Evolutionary conservation across 1,140 invertebrate species (phyloP).

Genomic region (Delia radicum): DNA sequence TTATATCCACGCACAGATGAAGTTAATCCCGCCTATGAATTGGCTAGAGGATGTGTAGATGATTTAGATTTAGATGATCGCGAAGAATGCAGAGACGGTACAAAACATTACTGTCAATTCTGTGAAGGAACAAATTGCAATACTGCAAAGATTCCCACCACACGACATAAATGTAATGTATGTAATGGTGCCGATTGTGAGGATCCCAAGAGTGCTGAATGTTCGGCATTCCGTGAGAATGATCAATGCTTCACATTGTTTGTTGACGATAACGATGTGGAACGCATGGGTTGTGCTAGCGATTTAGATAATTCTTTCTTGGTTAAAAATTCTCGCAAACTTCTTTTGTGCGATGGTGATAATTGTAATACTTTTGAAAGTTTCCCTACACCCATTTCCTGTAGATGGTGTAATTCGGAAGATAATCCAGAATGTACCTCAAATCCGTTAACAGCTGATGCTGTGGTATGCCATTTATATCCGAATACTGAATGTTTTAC

Average conservation of each 20-base stretch:
- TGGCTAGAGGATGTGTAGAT: slow-evolving; percentile 43
- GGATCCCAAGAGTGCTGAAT: slow-evolving; percentile 18
- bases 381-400: slow-evolving; percentile 14
- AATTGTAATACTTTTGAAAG: slow-evolving; percentile 38
- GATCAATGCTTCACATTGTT: slow-evolving; percentile 46
- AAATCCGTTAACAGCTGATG: rapidly evolving
- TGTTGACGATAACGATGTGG: background rate
- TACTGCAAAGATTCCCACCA: slow-evolving; percentile 34
- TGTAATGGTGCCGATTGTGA: slow-evolving; percentile 34
- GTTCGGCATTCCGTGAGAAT: slow-evolving; percentile 31
- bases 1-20: slow-evolving; percentile 37
- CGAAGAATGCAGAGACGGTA: slow-evolving; percentile 32
- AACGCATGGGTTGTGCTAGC: slow-evolving; percentile 41
- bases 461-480: slow-evolving; percentile 31
- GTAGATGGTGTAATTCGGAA: slow-evolving; percentile 33
- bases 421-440: slow-evolving; percentile 29
- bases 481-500: slow-evolving; percentile 38
- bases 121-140: slow-evolving; percentile 38
- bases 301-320: slow-evolving; percentile 34
- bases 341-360: slow-evolving; percentile 38
- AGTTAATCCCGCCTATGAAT: slow-evolving; percentile 31
- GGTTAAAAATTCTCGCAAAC: slow-evolving; percentile 29
- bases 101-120: slow-evolving; percentile 33
- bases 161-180: slow-evolving; percentile 38
- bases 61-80: slow-evolving; percentile 45